These are phyloP conservation scores for Macropodus opercularis DNA, from an alignment of 2,797 vertebrate species.

Conservation along the genomic window DNA sequence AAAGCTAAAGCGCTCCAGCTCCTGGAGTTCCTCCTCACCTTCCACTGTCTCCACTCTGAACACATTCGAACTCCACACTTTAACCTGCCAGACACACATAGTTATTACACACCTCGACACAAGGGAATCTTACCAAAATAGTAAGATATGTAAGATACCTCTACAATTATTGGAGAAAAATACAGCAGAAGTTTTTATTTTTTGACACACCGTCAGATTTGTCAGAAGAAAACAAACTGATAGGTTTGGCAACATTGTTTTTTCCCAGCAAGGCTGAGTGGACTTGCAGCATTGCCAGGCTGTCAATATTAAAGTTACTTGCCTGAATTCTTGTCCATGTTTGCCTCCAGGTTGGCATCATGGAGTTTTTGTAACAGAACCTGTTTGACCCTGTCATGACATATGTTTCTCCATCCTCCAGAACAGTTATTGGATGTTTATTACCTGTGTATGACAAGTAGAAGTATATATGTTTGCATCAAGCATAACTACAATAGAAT, in stretches of 20 bases:
- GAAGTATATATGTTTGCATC: neutral
- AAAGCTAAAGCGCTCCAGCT: conserved; percentile 85
- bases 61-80: conserved; percentile 85
- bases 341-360: conserved; percentile 87
- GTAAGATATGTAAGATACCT: neutral
- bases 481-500: neutral
- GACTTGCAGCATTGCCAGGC: neutral
- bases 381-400: conserved; percentile 33
- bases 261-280: no score
- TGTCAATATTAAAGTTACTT: conserved; percentile 18
- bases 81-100: conserved; percentile 79
- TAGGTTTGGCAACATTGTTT: no score
- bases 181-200: neutral
- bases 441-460: conserved; percentile 45
- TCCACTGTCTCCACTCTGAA: conserved; percentile 89
- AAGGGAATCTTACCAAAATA: neutral
- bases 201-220: neutral
- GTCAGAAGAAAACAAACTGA: no score
- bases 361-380: conserved; percentile 88
- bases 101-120: neutral
- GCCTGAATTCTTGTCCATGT: conserved; percentile 93
- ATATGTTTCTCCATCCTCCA: conserved; percentile 69
- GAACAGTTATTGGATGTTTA: conserved; percentile 48
- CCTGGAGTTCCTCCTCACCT: conserved; percentile 87
- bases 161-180: neutral